Evolutionary conservation across 2,113 vertebrate species (phyloP), one percentile per base, ranked within the genome.

Genomic region (Bubo scandiacus): DNA sequence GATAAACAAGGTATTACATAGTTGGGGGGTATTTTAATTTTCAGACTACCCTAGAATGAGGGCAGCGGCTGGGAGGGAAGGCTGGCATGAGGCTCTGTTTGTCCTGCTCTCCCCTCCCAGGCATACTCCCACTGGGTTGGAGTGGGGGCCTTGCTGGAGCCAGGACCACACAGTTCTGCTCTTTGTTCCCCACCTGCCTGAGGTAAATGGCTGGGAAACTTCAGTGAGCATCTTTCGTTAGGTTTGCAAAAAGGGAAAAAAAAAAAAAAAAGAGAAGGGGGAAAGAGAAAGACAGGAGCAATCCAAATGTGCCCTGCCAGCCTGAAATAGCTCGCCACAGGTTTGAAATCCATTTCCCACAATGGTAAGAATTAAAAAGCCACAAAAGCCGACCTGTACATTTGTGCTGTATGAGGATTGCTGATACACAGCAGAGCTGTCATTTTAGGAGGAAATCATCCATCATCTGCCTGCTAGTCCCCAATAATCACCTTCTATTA

Each of bases 401-500:
- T 89, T 94, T 86, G 90, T 94, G 96, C 91, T 74, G 42, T 59
- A 77, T 74, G 96, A 94, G 95, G 96, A 95, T 91, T 92, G 93
- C 94, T 81, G 84, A 96, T 94, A 96, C 95, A 95, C 95, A 97
- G 97, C 93, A 95, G 93, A 97, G 96, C 97, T 98, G 97, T 98
- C 98, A 97, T 98, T 98, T 98, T 96, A 95, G 97, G 96, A 98
- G 95, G 98, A 98, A 98, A 97, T 96, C 98, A 98, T 97, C 96
- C 95, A 97, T 98, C 98, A 97, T 98, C 95, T 97, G 96, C 95
- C 96, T 97, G 95, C 97, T 97, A 97, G 97, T 97, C 97, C 92
- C 98, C 96, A 98, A 96, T 98, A 98, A 98, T 98, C 98, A 98
- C 97, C 98, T 98, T 98, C 98, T 98, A 98, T 98, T 98, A 97